Base-by-base conservation (phyloP, 1,140 invertebrate genomes). In the Cherax destructor region DNA sequence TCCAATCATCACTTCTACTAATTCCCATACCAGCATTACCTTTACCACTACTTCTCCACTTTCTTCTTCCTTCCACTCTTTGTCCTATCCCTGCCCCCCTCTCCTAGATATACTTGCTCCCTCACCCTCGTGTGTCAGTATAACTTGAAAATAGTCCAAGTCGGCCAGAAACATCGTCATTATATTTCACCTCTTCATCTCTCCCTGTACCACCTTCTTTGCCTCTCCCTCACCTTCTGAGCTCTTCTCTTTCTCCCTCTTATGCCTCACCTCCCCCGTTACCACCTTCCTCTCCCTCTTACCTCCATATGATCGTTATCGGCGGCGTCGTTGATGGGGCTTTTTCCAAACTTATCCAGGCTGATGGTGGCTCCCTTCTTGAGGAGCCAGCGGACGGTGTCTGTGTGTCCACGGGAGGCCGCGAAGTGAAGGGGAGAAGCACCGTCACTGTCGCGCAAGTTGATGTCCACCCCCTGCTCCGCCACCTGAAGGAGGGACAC, bases 251-350 rank as follows among this genome's bases (percentile, higher is more conserved):
- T 0, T 69, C 49, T 4, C 5, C 50, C 72, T 6, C 52, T 24
- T 47, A 18, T 30, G 13, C 24, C 11, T 50, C 6, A 0, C 4
- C 59, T 0, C 21, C 30, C 59, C 3, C 18, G n/a, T 30, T 16
- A 16, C 77, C 41, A 47, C 24, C 50, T 50, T 41, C 16, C 76
- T 61, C 50, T 11, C 13, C 50, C 16, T 59, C 24, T 24, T 49
- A 98, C 97, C 96, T 98, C 97, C 92, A 97, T 96, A 93, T 98
- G 97, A 94, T 98, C 97, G 93, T 98, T 97, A 94, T 98, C 97
- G 41, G 97, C 97, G 0, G 97, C 98, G 94, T 98, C 97, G 94
- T 98, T 97, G 49, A 98, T 96, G 1, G 97, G 97, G 93, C 97
- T 97, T 94, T 98, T 98, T 77, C 97, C 97, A 93, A 97, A 97